A percentile compares a stretch with the other conserved stretches of the same genome.
These are phyloP conservation scores for Pyrgus malvae DNA, from an alignment of 2,888 invertebrate species.

Conservation along the genomic window DNA sequence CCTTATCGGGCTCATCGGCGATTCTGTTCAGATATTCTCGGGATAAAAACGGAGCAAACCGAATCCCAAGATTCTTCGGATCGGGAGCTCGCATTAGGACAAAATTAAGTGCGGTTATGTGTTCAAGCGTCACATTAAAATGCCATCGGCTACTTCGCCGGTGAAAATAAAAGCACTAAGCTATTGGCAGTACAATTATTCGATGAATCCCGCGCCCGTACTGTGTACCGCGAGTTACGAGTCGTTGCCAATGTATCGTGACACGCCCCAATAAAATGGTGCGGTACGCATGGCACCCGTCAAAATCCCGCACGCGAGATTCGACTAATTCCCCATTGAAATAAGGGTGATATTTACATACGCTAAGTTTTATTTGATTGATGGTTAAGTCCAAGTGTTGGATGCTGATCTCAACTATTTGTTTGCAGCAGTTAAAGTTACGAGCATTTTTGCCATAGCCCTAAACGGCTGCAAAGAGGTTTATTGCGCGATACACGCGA, in stretches of 20 bases:
- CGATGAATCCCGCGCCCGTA: slow-evolving; percentile 56
- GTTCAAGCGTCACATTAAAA: slow-evolving; percentile 78
- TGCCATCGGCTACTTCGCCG: slow-evolving; percentile 67
- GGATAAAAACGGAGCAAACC: slow-evolving; percentile 62
- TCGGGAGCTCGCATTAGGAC: slow-evolving; percentile 72
- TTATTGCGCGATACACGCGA: slow-evolving; percentile 26
- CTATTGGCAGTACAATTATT: slow-evolving; percentile 69
- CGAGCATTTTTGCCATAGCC: slow-evolving; percentile 29
- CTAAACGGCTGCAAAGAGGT: slow-evolving; percentile 26
- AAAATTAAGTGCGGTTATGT: slow-evolving; percentile 81
- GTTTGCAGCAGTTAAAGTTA: slow-evolving; percentile 33
- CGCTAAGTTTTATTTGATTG: slow-evolving; percentile 19
- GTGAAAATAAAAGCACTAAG: slow-evolving; percentile 60
- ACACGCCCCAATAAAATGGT: slow-evolving; percentile 37
- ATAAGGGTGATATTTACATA: slow-evolving; percentile 24
- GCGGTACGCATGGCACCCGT: slow-evolving; percentile 34
- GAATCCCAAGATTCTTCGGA: slow-evolving; percentile 62
- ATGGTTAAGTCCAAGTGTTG: slow-evolving; percentile 19
- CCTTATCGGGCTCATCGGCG: slow-evolving; percentile 77
- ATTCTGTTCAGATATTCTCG: slow-evolving; percentile 70
- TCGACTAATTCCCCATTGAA: slow-evolving; percentile 3
- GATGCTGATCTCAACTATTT: slow-evolving; percentile 23
- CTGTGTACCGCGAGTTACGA: slow-evolving; percentile 48
- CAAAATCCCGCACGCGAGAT: slow-evolving; percentile 22
- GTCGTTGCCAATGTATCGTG: slow-evolving; percentile 52